Conservation (phyloP, 2,797 vertebrate species). For the Paramormyrops hopkinsi region DNA sequence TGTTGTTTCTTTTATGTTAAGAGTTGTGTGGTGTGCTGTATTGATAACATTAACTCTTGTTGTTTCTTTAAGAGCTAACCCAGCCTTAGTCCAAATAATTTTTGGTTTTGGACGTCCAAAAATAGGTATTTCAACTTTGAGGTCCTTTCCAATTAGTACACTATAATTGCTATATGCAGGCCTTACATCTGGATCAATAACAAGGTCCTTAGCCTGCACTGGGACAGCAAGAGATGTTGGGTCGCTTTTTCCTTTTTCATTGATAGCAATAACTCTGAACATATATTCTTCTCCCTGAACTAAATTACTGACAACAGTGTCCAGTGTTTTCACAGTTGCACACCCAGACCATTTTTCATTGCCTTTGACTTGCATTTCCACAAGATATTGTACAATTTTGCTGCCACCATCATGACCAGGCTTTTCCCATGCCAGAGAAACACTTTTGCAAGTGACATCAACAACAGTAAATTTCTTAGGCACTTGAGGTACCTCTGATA, state of each 20-base stretch:
- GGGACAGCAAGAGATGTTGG: conserved; percentile 87
- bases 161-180: conserved; percentile 89
- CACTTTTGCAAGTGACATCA: conserved; percentile 90
- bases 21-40: conserved; percentile 65
- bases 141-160: conserved; percentile 84
- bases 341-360: conserved; percentile 89
- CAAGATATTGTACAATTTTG: conserved; percentile 89
- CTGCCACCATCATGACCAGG: conserved; percentile 96
- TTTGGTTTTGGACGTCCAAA: conserved; percentile 88
- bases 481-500: conserved; percentile 92
- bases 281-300: conserved; percentile 89
- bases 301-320: conserved; percentile 79
- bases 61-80: conserved; percentile 80
- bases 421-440: conserved; percentile 90
- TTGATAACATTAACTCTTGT: conserved; percentile 83
- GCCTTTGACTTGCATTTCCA: conserved; percentile 91
- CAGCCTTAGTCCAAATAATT: conserved; percentile 86
- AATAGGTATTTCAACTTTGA: conserved; percentile 83
- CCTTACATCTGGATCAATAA: conserved; percentile 89
- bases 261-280: conserved; percentile 90
- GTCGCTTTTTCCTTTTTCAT: conserved; percentile 97
- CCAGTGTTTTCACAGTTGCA: conserved; percentile 84
- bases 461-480: conserved; percentile 87
- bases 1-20: conserved; percentile 86
- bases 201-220: conserved; percentile 87